These are phyloP conservation scores for Drosophila longiperda DNA, from an alignment of 2,888 invertebrate genomes.

Conservation along the genomic window DNA sequence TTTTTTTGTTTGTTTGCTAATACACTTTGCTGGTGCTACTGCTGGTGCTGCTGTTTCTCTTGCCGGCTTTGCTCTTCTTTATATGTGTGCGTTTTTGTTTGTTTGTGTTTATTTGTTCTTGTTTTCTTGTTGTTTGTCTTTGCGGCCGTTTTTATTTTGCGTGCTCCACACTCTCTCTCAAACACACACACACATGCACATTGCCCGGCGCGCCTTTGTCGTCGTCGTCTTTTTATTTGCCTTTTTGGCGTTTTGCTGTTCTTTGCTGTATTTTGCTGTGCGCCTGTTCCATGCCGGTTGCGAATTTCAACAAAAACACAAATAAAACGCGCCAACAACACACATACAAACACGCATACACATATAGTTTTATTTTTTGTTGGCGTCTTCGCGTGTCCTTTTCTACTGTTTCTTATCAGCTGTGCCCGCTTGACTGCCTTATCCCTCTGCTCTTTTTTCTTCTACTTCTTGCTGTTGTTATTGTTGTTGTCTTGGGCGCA, in stretches of 20 bases:
- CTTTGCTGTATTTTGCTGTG: slow-evolving; percentile 57
- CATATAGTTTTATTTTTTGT: background rate
- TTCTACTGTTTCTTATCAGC: slow-evolving; percentile 50
- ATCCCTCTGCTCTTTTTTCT: slow-evolving; percentile 27
- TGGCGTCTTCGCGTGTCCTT: slow-evolving; percentile 13
- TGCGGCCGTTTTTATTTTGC: slow-evolving; percentile 71
- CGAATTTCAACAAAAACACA: slow-evolving; percentile 81
- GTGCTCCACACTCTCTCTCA: slow-evolving; percentile 37
- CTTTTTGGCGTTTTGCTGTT: slow-evolving; percentile 40
- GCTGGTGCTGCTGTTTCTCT: slow-evolving; percentile 37
- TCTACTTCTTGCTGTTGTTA: slow-evolving; percentile 16
- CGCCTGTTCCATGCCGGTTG: slow-evolving; percentile 75
- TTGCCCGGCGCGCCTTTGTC: slow-evolving; percentile 43
- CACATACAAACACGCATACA: background rate
- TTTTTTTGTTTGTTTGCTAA: slow-evolving; percentile 67
- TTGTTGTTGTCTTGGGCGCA: slow-evolving; percentile 39
- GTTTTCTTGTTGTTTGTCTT: slow-evolving; percentile 71
- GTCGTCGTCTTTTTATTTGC: slow-evolving; percentile 41
- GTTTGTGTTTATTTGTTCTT: slow-evolving; percentile 49
- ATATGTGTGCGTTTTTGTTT: slow-evolving; percentile 33
- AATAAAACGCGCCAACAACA: slow-evolving; percentile 56
- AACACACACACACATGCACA: slow-evolving; percentile 21
- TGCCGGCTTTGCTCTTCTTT: slow-evolving; percentile 27
- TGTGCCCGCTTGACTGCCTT: slow-evolving; percentile 55
- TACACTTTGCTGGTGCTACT: slow-evolving; percentile 52